phyloP scores from a whole-genome alignment of 2,113 vertebrate genomes.

The Trichomycterus rosablanca region DNA sequence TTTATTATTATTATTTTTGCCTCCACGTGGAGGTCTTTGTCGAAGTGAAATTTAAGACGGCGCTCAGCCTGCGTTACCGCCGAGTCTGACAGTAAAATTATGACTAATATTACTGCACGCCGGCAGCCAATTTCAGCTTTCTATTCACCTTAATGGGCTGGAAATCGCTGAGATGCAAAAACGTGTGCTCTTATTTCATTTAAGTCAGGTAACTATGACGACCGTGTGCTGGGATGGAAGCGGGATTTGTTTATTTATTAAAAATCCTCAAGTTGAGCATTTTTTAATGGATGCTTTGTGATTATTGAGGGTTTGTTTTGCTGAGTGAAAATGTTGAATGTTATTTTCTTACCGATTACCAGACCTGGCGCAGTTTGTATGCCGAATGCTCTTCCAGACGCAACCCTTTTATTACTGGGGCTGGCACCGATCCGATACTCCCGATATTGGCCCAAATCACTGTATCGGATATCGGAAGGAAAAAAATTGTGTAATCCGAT shows the following conservation, averaged over 20 bases:
- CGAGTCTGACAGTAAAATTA: slow-evolving; percentile 61
- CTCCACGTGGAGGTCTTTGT: slow-evolving; percentile 57
- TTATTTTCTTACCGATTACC: neutral
- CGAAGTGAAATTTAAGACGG: too few species aligned
- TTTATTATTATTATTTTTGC: slow-evolving; percentile 79
- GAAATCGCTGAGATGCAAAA: slow-evolving; percentile 51
- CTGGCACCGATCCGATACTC: too few species aligned
- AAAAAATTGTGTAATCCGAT: too few species aligned
- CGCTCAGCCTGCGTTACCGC: slow-evolving; percentile 49
- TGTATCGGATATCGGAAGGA: too few species aligned
- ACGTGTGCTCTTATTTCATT: slow-evolving; percentile 59
- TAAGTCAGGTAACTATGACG: slow-evolving; percentile 57
- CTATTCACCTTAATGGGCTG: slow-evolving; percentile 60
- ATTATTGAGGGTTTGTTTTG: slow-evolving; percentile 8
- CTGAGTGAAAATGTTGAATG: neutral
- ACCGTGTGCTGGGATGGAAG: slow-evolving; percentile 37
- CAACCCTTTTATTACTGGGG: too few species aligned
- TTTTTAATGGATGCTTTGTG: slow-evolving; percentile 47
- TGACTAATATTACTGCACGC: slow-evolving; percentile 65
- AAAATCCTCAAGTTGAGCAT: slow-evolving; percentile 57
- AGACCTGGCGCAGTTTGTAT: too few species aligned
- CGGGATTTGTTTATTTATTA: slow-evolving; percentile 68
- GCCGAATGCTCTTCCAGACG: too few species aligned
- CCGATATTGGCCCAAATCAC: too few species aligned
- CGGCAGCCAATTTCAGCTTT: slow-evolving; percentile 57